Base-by-base conservation (phyloP, 2,888 invertebrate genomes). In the Lottia scabra region DNA sequence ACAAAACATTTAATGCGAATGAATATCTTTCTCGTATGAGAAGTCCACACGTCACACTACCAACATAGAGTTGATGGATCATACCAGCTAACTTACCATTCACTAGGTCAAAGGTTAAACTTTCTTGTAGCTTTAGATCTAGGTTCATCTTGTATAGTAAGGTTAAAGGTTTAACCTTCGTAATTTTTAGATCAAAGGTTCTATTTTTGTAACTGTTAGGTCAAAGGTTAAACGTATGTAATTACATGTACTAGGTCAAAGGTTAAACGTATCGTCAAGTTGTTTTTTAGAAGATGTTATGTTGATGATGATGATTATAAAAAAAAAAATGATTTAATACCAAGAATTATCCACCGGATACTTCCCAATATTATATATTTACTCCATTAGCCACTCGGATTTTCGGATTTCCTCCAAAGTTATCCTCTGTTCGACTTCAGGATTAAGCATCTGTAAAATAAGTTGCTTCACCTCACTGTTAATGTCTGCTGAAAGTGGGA, bases 321-420 rank as follows among this genome's bases (percentile, higher is more conserved):
- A 19, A n/a, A n/a, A n/a, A n/a, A 48, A 19, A 1, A 56, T 56
- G 56, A 56, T 56, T 56, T 19, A 23, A 19, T 56, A 56, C 56
- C 56, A 56, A 19, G 12, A 56, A 19, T 56, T 56, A 56, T 56
- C 56, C 56, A 56, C 56, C 56, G 56, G 56, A 56, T 56, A 56
- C 23, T 56, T 56, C 56, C 56, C 23, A 23, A 12, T 56, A 56
- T 56, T 56, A 19, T 38, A 10, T 56, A 56, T 56, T 56, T 56
- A 56, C n/a, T 23, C 56, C 23, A 19, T n/a, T 2, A 56, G 19
- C 56, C 56, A 56, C n/a, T 56, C 12, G 23, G 56, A 56, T 56
- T 56, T 23, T 23, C 3, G 56, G 56, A 56, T 56, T 56, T 56
- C 10, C 23, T 56, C 56, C 56, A 56, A 23, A 10, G 19, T 56